Conservation (phyloP, 2,888 invertebrate genomes). For the Eumacrocentrus americanus region DNA sequence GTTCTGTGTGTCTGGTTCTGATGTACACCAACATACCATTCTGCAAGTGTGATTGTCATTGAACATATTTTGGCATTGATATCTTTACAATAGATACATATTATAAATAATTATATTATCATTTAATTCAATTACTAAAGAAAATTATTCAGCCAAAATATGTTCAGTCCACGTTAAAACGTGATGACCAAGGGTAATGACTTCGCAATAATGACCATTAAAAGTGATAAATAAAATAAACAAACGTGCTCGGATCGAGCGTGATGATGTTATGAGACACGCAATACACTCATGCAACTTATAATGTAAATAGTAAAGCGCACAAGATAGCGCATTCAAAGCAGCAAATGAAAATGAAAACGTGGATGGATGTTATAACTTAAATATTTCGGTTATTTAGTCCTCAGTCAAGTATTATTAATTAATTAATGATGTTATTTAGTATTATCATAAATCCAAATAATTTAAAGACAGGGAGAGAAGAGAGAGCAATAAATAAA, state of each 20-base stretch:
- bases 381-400: constrained; percentile 50
- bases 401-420: constrained; percentile 58
- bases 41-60: constrained; percentile 60
- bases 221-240: constrained; percentile 9
- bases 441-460: too few relatives aligned
- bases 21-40: constrained; percentile 76
- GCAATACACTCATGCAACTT: constrained; percentile 21
- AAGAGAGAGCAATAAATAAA: constrained; percentile 24
- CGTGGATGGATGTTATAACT: constrained; percentile 56
- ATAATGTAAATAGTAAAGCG: constrained; percentile 11
- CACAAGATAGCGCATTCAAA: constrained; percentile 55
- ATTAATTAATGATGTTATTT: too few relatives aligned
- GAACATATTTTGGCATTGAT: constrained; percentile 56
- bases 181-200: constrained; percentile 5
- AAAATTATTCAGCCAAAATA: constrained; percentile 19
- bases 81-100: too few relatives aligned
- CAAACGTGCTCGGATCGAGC: constrained; percentile 9
- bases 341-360: constrained; percentile 60
- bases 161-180: constrained; percentile 23
- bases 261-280: constrained; percentile 16
- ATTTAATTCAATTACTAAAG: not conserved
- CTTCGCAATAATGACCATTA: constrained; percentile 7
- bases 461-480: too few relatives aligned
- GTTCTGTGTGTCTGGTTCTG: constrained; percentile 64
- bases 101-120: constrained; percentile 11